These are phyloP conservation scores for Micrastur ruficollis DNA, from an alignment of 2,797 vertebrate species.

Conservation along the genomic window DNA sequence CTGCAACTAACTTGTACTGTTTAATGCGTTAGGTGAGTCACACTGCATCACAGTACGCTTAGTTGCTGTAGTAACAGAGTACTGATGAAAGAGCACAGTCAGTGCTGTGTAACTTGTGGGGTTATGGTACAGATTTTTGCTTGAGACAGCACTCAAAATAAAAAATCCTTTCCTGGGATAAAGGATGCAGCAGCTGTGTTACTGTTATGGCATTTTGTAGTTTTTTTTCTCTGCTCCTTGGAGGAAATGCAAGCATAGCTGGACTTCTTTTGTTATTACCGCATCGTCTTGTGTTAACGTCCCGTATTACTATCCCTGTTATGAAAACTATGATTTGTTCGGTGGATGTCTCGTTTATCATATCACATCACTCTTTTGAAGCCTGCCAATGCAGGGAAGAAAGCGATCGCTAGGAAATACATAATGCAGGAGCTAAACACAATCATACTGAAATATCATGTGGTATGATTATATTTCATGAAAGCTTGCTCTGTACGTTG, in stretches of 20 bases:
- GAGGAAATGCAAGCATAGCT: not conserved
- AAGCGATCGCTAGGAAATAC: not conserved
- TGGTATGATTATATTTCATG: not conserved
- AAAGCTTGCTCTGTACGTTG: not conserved
- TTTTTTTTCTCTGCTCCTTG: not conserved
- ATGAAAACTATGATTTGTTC: not conserved
- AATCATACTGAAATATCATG: not conserved
- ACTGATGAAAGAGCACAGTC: too few relatives aligned
- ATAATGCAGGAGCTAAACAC: not conserved
- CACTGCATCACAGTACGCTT: not conserved
- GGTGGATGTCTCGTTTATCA: not conserved
- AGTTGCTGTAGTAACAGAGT: not conserved
- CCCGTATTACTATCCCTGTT: fast-evolving
- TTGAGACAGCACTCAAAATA: not conserved
- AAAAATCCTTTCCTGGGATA: not conserved
- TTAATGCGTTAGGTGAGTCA: not conserved
- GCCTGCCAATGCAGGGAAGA: not conserved
- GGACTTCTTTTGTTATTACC: not conserved
- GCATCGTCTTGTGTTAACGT: not conserved
- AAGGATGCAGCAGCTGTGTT: not conserved
- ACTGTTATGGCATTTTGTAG: not conserved
- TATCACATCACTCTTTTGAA: not conserved
- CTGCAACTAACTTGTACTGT: not conserved
- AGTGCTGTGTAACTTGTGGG: too few relatives aligned
- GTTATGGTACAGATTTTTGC: not conserved